Evolutionary conservation across 1,140 invertebrate species (phyloP), one percentile per base, ranked within the genome.

Genomic region (Rhagoletis pomonella): DNA sequence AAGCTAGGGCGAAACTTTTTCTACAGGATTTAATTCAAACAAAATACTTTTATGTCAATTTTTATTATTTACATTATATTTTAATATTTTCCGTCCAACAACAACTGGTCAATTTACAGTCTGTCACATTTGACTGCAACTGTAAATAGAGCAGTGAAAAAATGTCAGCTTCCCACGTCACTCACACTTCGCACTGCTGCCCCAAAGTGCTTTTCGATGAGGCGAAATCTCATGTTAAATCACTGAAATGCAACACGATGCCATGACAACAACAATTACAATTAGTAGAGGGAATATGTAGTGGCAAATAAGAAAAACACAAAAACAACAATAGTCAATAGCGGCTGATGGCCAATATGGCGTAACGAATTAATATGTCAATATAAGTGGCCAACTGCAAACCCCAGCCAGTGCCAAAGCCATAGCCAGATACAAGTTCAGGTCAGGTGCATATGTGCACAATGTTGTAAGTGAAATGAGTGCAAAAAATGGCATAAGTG

Each of bases 291-390:
- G 10, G 50, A n/a, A 81, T 50, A 81, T 17, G 7, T 50, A 77
- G 39, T 39, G 2, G 67, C 29, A 0, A 17, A 58, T 3, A 85
- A 73, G 42, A 73, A 42, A 73, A 29, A 73, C 9, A 73, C 4
- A 81, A 50, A 84, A 55, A 58, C 42, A 44, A 60, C 59, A 62
- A 85, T 14, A 85, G 55, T 1, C 29, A 14, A 47, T 44, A 60
- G 42, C 84, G 58, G 17, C 58, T 85, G 55, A 44, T 85, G 84
- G 17, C 85, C 86, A 87, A 87, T 87, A 87, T 87, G 86, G 86
- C 86, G 65, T 69, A 87, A 69, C 86, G 86, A 87, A 87, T 87
- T 69, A 87, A 87, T 69, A 87, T 87, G 60, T 87, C 86, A 87
- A 87, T 87, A 62, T 62, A 85, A 59, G 55, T 62, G 77, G 55